A percentile compares a stretch with the other conserved stretches of the same genome.
Conservation (phyloP, 2,797 vertebrate genomes). For the Acrocephalus scirpaceus region DNA sequence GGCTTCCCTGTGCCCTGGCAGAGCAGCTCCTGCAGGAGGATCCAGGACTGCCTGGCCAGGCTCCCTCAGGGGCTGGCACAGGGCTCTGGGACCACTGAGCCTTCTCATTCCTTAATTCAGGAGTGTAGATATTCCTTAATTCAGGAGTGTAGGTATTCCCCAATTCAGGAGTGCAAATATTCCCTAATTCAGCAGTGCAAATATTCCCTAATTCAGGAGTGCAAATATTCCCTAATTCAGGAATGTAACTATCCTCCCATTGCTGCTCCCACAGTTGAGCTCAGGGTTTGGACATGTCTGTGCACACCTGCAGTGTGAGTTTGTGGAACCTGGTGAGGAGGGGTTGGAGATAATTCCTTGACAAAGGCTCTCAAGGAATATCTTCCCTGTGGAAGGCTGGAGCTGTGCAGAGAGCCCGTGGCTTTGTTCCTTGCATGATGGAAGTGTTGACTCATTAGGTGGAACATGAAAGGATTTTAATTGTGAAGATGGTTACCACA, state of each 20-base stretch:
- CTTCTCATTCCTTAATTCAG: background rate
- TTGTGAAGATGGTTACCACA: background rate
- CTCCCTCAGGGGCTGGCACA: background rate
- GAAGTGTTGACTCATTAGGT: background rate
- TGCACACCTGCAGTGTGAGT: rapidly evolving
- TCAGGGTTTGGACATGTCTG: rapidly evolving
- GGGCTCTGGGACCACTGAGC: background rate
- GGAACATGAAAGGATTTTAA: background rate
- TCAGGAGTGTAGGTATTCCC: too few species aligned
- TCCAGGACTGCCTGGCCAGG: background rate
- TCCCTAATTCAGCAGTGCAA: too few species aligned
- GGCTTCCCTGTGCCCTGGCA: background rate
- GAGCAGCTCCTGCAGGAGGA: background rate
- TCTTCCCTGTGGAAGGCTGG: background rate
- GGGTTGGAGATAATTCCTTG: background rate
- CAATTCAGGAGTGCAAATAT: too few species aligned
- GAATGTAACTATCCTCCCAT: rapidly evolving
- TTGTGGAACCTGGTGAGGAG: background rate
- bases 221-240: background rate
- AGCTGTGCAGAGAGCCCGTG: background rate
- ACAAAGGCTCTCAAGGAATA: constrained; percentile 12
- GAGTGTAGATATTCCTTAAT: too few species aligned
- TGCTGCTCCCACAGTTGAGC: background rate
- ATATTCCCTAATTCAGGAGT: background rate
- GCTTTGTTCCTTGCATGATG: background rate